Percentiles rank a stretch among this genome's conserved stretches.
Evolutionary conservation across 2,113 vertebrate species (phyloP).

Genomic region (Mellivora capensis): DNA sequence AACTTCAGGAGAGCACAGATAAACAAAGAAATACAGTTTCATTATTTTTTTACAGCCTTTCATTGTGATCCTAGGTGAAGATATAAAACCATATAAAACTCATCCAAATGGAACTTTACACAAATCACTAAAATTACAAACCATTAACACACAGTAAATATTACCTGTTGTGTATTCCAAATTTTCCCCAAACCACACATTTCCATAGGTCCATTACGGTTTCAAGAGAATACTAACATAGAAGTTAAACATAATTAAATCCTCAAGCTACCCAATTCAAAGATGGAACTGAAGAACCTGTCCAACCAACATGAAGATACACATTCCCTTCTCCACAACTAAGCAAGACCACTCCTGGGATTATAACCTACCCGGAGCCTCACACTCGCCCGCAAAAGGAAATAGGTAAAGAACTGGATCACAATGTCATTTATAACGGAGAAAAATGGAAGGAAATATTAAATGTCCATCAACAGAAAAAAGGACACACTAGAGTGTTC

Average conservation of each 20-base stretch:
- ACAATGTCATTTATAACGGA: background rate
- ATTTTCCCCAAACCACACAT: background rate
- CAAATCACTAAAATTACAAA: background rate
- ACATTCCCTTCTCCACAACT: background rate
- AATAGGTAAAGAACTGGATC: background rate
- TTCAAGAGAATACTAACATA: background rate
- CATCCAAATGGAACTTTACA: background rate
- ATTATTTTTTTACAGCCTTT: background rate
- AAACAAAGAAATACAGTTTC: background rate
- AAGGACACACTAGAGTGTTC: background rate
- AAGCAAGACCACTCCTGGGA: background rate
- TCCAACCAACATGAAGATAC: background rate
- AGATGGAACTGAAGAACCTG: background rate
- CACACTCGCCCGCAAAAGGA: background rate
- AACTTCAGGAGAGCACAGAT: background rate
- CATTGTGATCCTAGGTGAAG: background rate
- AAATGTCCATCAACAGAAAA: slow-evolving; percentile 41
- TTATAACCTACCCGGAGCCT: background rate
- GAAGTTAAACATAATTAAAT: background rate
- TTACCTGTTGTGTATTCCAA: background rate
- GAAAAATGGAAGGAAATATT: slow-evolving; percentile 43
- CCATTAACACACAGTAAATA: background rate
- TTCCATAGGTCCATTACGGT: background rate
- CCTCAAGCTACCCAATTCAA: background rate
- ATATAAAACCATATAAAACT: background rate